A percentile compares a stretch with the other conserved stretches of the same genome.
Evolutionary conservation across 2,888 invertebrate genomes (phyloP).

Genomic region (Rotaria sp.): DNA sequence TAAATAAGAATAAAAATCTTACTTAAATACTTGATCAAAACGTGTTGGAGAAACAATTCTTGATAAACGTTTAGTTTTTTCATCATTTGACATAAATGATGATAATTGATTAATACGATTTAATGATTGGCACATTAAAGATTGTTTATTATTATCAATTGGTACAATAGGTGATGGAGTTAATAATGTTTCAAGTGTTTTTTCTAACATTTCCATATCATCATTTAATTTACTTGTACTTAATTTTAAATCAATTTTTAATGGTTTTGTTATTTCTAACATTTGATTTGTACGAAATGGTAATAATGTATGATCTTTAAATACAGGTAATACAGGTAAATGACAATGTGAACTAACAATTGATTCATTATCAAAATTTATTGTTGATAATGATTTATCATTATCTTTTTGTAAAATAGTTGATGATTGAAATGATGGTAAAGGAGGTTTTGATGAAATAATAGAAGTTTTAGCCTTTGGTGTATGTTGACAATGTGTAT

Average conservation of each 20-base stretch:
- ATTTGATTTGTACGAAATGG: constrained; percentile 11
- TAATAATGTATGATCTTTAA: constrained; percentile 2
- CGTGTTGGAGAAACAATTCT: constrained; percentile 39
- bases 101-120: constrained; percentile 17
- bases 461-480: constrained; percentile 4
- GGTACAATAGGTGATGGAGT: not conserved
- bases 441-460: constrained; percentile 18
- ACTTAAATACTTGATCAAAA: not conserved
- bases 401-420: not conserved
- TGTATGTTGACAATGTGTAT: constrained; percentile 5
- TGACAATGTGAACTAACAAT: constrained; percentile 24
- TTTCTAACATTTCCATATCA: constrained; percentile 37
- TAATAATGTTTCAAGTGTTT: constrained; percentile 34
- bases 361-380: not conserved
- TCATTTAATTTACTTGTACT: constrained; percentile 32
- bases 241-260: not conserved
- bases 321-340: constrained; percentile 4
- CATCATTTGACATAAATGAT: constrained; percentile 9
- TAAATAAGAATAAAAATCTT: not conserved
- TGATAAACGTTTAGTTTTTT: constrained; percentile 36
- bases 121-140: not conserved
- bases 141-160: not conserved
- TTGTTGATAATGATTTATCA: not conserved
- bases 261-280: not conserved
- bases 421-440: not conserved